Evolutionary conservation across 2,888 invertebrate genomes (phyloP).

Genomic region (Diarsia dahlii): DNA sequence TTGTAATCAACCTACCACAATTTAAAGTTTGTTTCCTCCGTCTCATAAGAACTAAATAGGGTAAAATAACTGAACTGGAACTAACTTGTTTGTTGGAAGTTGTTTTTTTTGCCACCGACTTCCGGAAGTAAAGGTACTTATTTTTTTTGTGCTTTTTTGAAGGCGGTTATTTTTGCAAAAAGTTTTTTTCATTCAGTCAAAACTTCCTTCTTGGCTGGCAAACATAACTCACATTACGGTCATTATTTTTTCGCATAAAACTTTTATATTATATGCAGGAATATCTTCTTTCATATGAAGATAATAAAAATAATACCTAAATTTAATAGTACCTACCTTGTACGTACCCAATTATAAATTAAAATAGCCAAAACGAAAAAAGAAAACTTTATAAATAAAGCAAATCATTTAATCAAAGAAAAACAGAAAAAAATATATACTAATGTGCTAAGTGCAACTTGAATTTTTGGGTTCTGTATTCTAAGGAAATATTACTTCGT

Average conservation of each 20-base stretch:
- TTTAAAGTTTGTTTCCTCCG: no score
- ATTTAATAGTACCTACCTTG: neutral
- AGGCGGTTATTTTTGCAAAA: no score
- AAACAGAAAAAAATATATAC: neutral
- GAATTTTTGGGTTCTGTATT: neutral
- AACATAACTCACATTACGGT: neutral
- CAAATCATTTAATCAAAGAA: neutral
- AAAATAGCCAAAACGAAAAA: neutral
- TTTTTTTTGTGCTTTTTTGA: no score
- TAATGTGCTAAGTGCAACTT: neutral
- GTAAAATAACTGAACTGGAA: no score
- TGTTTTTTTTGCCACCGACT: no score
- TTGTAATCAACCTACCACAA: neutral
- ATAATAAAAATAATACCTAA: neutral
- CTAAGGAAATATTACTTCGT: no score
- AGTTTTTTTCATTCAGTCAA: no score
- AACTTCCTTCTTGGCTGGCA: neutral
- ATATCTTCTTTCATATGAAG: neutral
- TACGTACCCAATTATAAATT: neutral
- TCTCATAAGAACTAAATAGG: no score
- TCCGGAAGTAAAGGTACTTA: no score
- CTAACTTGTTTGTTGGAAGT: no score
- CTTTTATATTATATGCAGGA: neutral
- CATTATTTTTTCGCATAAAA: neutral
- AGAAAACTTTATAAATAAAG: neutral